These are phyloP conservation scores for Caligus rogercresseyi DNA, from an alignment of 1,140 invertebrate genomes.

Conservation along the genomic window DNA sequence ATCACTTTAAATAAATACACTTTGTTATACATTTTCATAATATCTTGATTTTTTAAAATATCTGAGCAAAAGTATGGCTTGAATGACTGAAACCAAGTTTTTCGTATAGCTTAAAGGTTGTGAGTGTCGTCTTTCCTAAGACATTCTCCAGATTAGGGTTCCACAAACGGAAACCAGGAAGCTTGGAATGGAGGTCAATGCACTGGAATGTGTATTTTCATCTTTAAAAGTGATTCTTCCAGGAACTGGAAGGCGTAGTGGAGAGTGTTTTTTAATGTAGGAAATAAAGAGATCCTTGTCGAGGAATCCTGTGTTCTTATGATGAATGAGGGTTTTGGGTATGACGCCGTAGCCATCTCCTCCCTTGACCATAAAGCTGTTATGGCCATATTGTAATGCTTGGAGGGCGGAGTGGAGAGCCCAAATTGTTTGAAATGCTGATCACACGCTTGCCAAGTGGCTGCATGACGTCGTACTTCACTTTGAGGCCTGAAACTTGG, in stretches of 20 bases:
- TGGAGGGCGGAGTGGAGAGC: conserved; percentile 41
- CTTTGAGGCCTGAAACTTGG: conserved; percentile 37
- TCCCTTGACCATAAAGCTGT: conserved; percentile 42
- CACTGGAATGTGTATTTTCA: neutral
- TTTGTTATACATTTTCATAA: no score
- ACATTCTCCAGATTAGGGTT: no score
- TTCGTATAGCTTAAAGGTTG: no score
- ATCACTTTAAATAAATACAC: no score
- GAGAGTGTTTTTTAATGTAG: neutral
- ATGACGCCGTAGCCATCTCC: conserved; percentile 42
- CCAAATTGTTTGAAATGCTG: conserved; percentile 39
- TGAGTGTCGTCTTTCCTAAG: no score
- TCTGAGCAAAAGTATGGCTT: no score
- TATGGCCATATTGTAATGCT: conserved; percentile 40
- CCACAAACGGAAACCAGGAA: no score
- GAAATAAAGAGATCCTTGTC: neutral
- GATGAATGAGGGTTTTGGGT: conserved; percentile 26
- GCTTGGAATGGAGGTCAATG: no score
- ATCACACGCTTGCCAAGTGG: conserved; percentile 39
- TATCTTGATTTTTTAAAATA: no score
- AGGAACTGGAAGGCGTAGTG: conserved; percentile 18
- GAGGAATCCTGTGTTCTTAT: conserved; percentile 28
- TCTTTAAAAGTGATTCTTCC: conserved; percentile 21
- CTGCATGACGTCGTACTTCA: conserved; percentile 37
- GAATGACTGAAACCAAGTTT: no score